Evolutionary conservation across 2,888 invertebrate genomes (phyloP).

Genomic region (Ethmia dodecea): DNA sequence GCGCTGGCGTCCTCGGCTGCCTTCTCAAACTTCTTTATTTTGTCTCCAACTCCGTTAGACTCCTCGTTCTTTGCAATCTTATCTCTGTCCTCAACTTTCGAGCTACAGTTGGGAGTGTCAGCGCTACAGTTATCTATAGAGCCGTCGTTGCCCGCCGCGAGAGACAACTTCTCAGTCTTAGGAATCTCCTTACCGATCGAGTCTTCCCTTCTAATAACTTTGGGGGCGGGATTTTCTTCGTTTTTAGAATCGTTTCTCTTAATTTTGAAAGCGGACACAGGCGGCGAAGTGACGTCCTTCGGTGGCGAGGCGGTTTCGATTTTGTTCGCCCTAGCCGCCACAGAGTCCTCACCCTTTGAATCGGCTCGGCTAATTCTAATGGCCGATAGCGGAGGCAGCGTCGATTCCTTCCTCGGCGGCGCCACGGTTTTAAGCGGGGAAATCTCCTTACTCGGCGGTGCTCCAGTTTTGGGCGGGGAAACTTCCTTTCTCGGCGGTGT

Average conservation of each 20-base stretch:
- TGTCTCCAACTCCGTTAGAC: constrained; percentile 67
- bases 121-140: not conserved
- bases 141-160: constrained; percentile 18
- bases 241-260: constrained; percentile 23
- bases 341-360: constrained; percentile 26
- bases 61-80: constrained; percentile 31
- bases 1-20: constrained; percentile 59
- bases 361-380: constrained; percentile 22
- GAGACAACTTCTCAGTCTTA: constrained; percentile 32
- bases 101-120: not conserved
- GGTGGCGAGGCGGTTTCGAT: constrained; percentile 15
- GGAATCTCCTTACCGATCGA: constrained; percentile 32
- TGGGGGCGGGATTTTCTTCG: constrained; percentile 22
- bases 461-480: constrained; percentile 3
- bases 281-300: constrained; percentile 20
- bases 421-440: constrained; percentile 8
- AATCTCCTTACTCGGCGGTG: constrained; percentile 2
- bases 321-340: constrained; percentile 16
- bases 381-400: constrained; percentile 24
- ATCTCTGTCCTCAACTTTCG: constrained; percentile 16
- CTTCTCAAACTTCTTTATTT: constrained; percentile 68
- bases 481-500: not conserved
- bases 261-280: constrained; percentile 18
- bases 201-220: constrained; percentile 30
- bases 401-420: constrained; percentile 3